A percentile compares a stretch with the other conserved stretches of the same genome.
Evolutionary conservation across 2,797 vertebrate genomes (phyloP).

Genomic region (Accipiter fasciatus): DNA sequence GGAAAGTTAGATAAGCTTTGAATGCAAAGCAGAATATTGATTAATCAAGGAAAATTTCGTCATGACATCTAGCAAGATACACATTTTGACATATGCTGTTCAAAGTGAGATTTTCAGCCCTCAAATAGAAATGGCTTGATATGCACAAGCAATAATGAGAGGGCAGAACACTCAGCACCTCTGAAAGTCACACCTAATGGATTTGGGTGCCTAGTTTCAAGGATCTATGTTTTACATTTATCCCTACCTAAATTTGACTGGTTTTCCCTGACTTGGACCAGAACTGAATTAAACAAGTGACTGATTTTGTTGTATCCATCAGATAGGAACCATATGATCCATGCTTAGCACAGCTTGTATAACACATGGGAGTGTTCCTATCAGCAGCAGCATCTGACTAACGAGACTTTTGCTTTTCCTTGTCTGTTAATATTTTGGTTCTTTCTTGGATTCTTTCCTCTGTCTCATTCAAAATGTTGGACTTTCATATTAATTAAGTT

Average conservation of each 20-base stretch:
- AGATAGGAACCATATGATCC: conserved; percentile 18
- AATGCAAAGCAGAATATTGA: neutral
- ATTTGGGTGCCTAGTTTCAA: neutral
- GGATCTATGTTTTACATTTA: neutral
- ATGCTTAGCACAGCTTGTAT: conserved; percentile 33
- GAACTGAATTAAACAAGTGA: neutral
- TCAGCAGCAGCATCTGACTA: conserved; percentile 29
- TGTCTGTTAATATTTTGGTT: conserved; percentile 42
- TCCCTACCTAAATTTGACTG: neutral
- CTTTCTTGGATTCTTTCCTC: conserved; percentile 31
- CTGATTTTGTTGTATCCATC: conserved; percentile 21
- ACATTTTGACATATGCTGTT: neutral
- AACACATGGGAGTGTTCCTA: conserved; percentile 37
- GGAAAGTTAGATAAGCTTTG: neutral
- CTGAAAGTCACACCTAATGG: neutral
- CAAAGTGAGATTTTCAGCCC: neutral
- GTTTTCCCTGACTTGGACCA: neutral
- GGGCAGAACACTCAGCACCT: neutral
- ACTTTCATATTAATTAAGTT: neutral
- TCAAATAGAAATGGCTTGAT: neutral
- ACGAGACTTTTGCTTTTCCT: neutral
- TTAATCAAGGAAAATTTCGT: neutral
- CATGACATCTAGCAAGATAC: neutral
- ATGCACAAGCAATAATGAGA: neutral
- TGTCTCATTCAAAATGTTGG: neutral